Percentiles rank a stretch among this genome's conserved stretches.
Evolutionary conservation across 2,888 invertebrate genomes (phyloP).

Genomic region (Deroplatys truncata): DNA sequence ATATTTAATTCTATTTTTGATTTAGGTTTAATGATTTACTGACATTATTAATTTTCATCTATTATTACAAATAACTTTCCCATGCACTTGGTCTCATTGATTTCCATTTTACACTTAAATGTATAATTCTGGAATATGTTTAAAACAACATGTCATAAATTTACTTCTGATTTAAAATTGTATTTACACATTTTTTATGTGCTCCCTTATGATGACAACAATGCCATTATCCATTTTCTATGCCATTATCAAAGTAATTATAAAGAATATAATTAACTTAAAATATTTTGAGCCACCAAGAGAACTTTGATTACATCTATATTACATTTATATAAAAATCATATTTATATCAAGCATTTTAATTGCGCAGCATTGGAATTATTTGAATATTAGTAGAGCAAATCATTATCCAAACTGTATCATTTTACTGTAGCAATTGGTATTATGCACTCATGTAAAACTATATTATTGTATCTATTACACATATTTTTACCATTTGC

Average conservation of each 20-base stretch:
- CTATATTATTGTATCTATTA: neutral
- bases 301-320: neutral
- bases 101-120: neutral
- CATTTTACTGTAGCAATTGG: neutral
- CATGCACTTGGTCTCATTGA: neutral
- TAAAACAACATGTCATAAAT: constrained; percentile 6
- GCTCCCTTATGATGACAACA: neutral
- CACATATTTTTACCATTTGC: neutral
- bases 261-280: neutral
- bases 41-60: neutral
- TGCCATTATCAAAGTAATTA: neutral
- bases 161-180: constrained; percentile 17
- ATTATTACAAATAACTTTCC: constrained; percentile 6
- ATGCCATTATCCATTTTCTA: neutral
- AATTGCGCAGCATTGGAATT: neutral
- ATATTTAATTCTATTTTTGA: neutral
- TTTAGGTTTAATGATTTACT: neutral
- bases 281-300: neutral
- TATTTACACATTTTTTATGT: constrained; percentile 17
- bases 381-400: neutral
- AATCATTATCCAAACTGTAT: neutral
- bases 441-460: neutral
- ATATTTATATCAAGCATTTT: neutral
- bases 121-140: neutral
- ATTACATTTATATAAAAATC: constrained; percentile 2